These are phyloP conservation scores for Agriopis aurantiaria DNA, from an alignment of 2,888 invertebrate genomes.

Conservation along the genomic window DNA sequence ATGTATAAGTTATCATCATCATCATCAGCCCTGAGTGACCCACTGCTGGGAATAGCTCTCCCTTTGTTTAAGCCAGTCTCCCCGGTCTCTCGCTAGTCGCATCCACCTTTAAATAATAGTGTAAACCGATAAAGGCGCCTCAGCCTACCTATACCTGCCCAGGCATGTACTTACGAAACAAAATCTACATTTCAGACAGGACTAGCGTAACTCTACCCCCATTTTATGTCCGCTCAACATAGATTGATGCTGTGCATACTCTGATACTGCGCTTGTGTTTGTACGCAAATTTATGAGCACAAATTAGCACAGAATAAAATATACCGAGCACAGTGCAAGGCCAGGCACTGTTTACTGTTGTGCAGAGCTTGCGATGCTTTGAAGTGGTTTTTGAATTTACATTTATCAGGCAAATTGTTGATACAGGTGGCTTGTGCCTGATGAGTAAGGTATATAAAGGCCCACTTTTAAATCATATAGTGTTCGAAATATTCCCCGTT, in stretches of 20 bases:
- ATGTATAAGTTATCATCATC: no score
- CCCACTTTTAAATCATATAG: neutral
- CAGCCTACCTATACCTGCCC: no score
- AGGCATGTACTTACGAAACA: neutral
- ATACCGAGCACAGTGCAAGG: slow-evolving; percentile 41
- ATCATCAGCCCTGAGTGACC: no score
- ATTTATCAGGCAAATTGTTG: slow-evolving; percentile 38
- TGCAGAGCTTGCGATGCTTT: slow-evolving; percentile 44
- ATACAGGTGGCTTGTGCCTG: slow-evolving; percentile 13
- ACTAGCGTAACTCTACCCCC: slow-evolving; percentile 5
- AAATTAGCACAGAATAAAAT: slow-evolving; percentile 57
- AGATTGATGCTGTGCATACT: slow-evolving; percentile 24
- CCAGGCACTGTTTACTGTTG: slow-evolving; percentile 44
- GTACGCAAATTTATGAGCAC: slow-evolving; percentile 52
- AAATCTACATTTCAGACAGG: slow-evolving; percentile 13
- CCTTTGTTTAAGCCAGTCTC: no score
- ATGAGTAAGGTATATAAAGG: neutral
- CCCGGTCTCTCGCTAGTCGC: no score
- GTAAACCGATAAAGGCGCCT: no score
- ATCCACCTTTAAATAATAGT: no score
- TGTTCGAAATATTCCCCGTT: neutral
- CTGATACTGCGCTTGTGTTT: slow-evolving; percentile 21
- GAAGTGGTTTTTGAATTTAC: slow-evolving; percentile 55
- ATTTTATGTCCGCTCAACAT: slow-evolving; percentile 24
- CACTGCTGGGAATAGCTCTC: no score